These are phyloP conservation scores for Crotalus helleri DNA, from an alignment of 2,113 vertebrate genomes.

Conservation along the genomic window DNA sequence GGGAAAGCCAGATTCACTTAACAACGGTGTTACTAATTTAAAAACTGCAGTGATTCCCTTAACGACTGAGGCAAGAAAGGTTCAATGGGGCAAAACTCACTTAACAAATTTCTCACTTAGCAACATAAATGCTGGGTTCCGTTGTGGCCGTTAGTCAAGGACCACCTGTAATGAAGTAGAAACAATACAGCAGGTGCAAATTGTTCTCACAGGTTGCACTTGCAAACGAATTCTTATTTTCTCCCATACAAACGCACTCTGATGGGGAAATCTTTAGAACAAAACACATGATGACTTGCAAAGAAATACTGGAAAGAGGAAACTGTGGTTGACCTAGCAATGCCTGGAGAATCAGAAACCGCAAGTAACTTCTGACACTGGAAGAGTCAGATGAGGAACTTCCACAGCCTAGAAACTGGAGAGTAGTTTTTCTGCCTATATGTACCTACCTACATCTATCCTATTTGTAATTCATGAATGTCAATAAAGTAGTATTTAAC, in stretches of 20 bases:
- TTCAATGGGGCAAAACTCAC: not conserved
- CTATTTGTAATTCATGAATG: not conserved
- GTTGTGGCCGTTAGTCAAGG: not conserved
- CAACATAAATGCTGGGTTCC: not conserved
- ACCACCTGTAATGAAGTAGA: not conserved
- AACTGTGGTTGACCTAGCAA: not conserved
- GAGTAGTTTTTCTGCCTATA: not conserved
- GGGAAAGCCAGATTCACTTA: not conserved
- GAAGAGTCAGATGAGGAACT: not conserved
- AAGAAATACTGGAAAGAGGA: not conserved
- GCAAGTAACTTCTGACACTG: not conserved
- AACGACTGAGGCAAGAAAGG: not conserved
- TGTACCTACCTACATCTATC: not conserved
- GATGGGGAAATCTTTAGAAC: not conserved
- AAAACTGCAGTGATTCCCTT: not conserved
- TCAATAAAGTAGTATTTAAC: conserved; percentile 11
- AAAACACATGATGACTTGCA: not conserved
- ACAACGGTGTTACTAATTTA: not conserved
- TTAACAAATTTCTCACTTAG: not conserved
- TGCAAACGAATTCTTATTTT: not conserved
- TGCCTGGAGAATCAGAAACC: not conserved
- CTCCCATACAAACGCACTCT: not conserved
- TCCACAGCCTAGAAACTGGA: not conserved
- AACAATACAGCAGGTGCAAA: not conserved
- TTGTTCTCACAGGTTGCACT: not conserved